Evolutionary conservation across 2,797 vertebrate genomes (phyloP).

Genomic region (Liparis tanakae): DNA sequence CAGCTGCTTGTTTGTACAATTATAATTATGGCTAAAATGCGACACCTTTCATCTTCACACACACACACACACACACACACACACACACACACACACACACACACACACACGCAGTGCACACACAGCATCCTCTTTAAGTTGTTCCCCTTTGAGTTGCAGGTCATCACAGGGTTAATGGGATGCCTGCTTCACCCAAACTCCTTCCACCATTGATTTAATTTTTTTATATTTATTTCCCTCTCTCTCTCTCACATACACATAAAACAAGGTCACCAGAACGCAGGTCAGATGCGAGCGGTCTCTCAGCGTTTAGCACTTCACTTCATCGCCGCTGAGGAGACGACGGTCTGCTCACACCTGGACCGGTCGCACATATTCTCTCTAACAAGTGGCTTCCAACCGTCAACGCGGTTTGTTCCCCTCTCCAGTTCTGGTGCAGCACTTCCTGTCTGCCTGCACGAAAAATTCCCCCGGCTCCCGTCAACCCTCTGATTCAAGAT

Average conservation of each 20-base stretch:
- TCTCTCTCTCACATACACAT: not conserved
- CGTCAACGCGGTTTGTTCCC: conserved; percentile 24
- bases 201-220: not conserved
- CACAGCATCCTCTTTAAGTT: conserved; percentile 7
- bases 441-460: conserved; percentile 31
- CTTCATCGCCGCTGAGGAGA: not conserved
- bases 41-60: conserved; percentile 5
- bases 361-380: conserved; percentile 19
- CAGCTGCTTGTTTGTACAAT: conserved; percentile 30
- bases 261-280: not conserved
- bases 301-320: not conserved
- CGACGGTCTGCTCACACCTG: conserved; percentile 46
- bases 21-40: conserved; percentile 41
- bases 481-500: conserved; percentile 37
- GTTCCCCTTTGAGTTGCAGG: conserved; percentile 20
- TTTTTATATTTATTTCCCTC: not conserved
- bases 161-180: conserved; percentile 43
- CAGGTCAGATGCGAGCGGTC: not conserved
- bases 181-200: conserved; percentile 13
- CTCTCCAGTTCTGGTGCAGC: conserved; percentile 34
- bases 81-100: not conserved
- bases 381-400: conserved; percentile 28
- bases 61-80: not conserved
- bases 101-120: not conserved
- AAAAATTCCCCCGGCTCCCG: conserved; percentile 18